These are phyloP conservation scores for Helicoverpa armigera DNA, from an alignment of 1,140 invertebrate genomes.

Conservation along the genomic window DNA sequence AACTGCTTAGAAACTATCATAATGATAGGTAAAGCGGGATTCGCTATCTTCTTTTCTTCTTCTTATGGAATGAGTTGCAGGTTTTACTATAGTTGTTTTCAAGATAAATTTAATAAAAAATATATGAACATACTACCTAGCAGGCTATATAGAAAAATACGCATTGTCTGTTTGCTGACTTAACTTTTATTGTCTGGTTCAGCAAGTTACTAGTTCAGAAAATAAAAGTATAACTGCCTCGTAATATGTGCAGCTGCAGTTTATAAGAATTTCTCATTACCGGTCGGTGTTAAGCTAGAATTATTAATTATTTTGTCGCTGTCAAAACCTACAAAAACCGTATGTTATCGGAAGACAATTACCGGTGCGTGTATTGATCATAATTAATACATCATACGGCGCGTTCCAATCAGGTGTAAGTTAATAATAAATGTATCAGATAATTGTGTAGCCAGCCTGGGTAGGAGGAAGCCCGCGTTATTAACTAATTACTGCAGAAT, in stretches of 20 bases:
- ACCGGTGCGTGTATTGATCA: constrained; percentile 42
- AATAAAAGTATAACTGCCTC: constrained; percentile 24
- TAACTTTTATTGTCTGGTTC: neutral
- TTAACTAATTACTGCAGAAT: constrained; percentile 45
- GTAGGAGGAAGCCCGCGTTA: constrained; percentile 34
- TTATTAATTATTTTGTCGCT: constrained; percentile 45
- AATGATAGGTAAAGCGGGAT: no score
- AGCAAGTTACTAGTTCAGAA: neutral
- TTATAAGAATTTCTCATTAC: constrained; percentile 41
- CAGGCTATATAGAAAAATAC: neutral
- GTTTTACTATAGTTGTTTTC: no score
- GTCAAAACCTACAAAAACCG: constrained; percentile 45
- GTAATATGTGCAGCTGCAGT: constrained; percentile 34
- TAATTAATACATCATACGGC: constrained; percentile 38
- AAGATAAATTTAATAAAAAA: neutral
- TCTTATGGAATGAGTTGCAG: no score
- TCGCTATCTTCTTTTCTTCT: no score
- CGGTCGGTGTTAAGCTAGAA: constrained; percentile 29
- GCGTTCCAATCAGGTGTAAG: constrained; percentile 42
- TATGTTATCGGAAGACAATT: constrained; percentile 45
- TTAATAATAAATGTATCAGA: constrained; percentile 41
- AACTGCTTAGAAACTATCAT: no score
- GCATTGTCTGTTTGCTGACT: neutral
- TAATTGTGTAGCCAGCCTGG: constrained; percentile 12
- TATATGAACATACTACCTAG: neutral